Evolutionary conservation across 2,113 vertebrate genomes (phyloP).

Genomic region (Cryptotis parvus): DNA sequence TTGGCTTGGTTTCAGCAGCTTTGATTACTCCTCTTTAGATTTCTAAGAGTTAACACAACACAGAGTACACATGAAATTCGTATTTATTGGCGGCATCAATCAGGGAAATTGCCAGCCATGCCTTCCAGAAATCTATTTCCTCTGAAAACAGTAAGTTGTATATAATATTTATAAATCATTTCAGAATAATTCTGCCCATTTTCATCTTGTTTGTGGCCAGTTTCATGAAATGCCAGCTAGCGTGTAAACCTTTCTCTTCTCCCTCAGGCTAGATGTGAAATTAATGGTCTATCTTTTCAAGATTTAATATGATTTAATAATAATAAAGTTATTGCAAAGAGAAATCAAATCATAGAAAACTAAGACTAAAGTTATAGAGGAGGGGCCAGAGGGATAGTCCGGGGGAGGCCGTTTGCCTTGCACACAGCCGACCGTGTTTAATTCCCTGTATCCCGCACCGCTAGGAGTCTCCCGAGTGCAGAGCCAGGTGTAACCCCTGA

Average conservation of each 20-base stretch:
- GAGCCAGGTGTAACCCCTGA: no score
- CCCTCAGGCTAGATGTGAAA: slow-evolving; percentile 40
- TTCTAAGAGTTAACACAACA: neutral
- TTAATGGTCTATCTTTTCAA: slow-evolving; percentile 1
- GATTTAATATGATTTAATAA: slow-evolving; percentile 39
- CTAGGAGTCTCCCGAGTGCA: no score
- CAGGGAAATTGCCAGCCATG: neutral
- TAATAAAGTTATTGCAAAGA: slow-evolving; percentile 28
- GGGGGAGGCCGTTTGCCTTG: no score
- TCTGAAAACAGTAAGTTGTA: neutral
- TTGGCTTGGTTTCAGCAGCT: neutral
- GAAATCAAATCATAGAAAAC: slow-evolving; percentile 9
- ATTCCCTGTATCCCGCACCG: no score
- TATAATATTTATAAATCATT: slow-evolving; percentile 25
- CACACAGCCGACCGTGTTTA: no score
- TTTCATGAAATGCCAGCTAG: slow-evolving; percentile 24
- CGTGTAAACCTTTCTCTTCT: neutral
- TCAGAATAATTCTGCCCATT: slow-evolving; percentile 28
- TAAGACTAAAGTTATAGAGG: neutral
- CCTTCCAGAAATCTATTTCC: neutral
- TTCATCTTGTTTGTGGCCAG: slow-evolving; percentile 22
- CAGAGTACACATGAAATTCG: neutral
- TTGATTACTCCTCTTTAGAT: neutral
- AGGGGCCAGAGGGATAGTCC: no score
- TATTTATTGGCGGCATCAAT: neutral